Evolutionary conservation across 2,113 vertebrate genomes (phyloP).

Genomic region (Apodemus speciosus): DNA sequence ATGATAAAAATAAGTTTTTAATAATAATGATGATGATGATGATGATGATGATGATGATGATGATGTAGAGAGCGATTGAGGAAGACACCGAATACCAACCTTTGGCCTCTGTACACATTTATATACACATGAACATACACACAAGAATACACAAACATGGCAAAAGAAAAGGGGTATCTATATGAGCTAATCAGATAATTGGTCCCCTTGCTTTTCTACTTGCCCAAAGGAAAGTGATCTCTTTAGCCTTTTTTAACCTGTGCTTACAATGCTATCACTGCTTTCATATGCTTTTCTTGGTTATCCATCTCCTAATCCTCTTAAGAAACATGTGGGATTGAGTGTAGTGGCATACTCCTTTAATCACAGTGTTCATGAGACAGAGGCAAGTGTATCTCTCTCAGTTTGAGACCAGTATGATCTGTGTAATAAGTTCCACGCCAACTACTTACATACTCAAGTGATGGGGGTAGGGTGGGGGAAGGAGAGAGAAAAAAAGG

Average conservation of each 20-base stretch:
- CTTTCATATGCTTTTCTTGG: not conserved
- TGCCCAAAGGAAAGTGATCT: not conserved
- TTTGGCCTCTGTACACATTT: not conserved
- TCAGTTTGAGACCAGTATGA: not conserved
- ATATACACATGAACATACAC: not conserved
- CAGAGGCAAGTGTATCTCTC: not conserved
- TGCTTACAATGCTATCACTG: not conserved
- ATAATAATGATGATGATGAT: not conserved
- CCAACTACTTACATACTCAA: not conserved
- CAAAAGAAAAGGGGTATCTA: not conserved
- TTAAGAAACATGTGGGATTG: conserved; percentile 16
- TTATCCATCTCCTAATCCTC: not conserved
- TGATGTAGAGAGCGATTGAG: not conserved
- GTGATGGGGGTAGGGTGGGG: not conserved
- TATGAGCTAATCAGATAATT: not conserved
- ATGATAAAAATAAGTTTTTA: not conserved
- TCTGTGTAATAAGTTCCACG: not conserved
- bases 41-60: not conserved
- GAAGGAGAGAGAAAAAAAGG: not conserved
- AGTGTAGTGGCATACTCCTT: not conserved
- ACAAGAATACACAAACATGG: not conserved
- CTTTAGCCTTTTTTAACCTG: not conserved
- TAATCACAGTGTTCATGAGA: not conserved
- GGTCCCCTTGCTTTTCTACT: not conserved
- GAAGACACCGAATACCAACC: not conserved